Conservation (phyloP, 1,140 invertebrate genomes). For the Ephestia elutella region DNA sequence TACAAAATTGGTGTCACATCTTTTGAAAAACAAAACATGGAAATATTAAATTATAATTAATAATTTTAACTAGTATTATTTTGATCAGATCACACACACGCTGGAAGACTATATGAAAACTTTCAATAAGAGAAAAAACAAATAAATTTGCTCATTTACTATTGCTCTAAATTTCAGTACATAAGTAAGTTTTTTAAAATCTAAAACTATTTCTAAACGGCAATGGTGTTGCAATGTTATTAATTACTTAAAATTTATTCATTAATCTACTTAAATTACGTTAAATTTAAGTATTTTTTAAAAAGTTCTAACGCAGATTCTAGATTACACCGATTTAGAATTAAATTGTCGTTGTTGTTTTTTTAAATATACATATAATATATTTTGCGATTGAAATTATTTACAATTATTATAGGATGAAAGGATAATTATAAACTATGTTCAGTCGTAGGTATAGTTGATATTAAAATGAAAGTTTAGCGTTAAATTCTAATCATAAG, state of each 20-base stretch:
- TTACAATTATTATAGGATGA: constrained; percentile 25
- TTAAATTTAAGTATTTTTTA: constrained; percentile 28
- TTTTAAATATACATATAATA: constrained; percentile 22
- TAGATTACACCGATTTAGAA: constrained; percentile 69
- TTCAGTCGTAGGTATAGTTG: constrained; percentile 41
- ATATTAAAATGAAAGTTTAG: constrained; percentile 19
- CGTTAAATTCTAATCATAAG: constrained; percentile 28
- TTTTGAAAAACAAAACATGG: constrained; percentile 3
- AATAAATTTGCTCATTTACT: constrained; percentile 29
- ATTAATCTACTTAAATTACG: constrained; percentile 20
- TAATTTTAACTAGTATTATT: constrained; percentile 21
- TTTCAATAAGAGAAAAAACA: constrained; percentile 33
- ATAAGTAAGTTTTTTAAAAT: constrained; percentile 28
- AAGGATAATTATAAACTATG: constrained; percentile 33
- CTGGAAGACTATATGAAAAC: constrained; percentile 69
- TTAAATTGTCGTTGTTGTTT: constrained; percentile 70
- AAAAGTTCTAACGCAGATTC: constrained; percentile 39
- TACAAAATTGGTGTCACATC: constrained; percentile 17
- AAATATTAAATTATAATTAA: constrained; percentile 14
- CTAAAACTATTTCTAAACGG: constrained; percentile 33
- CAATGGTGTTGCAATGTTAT: constrained; percentile 43
- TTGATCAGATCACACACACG: constrained; percentile 54
- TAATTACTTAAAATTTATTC: constrained; percentile 25
- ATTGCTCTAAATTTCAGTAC: constrained; percentile 51
- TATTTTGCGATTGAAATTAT: constrained; percentile 15